Evolutionary conservation across 1,140 invertebrate species (phyloP), one percentile per base, ranked within the genome.

Genomic region (Anoplolepis gracilipes): DNA sequence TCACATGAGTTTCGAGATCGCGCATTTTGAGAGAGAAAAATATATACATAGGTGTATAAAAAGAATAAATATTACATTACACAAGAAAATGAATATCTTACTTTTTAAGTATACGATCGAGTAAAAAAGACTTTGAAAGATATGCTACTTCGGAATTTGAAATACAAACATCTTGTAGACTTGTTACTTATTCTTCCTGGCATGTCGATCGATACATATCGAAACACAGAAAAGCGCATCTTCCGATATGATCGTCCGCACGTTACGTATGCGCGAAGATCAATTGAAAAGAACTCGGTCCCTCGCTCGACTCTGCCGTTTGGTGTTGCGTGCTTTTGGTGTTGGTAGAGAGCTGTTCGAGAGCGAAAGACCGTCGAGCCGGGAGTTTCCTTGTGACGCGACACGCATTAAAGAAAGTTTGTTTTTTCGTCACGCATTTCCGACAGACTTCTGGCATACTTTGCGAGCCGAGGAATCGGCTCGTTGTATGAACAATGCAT

Each of bases 241-340:
- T 70, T 22, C 28, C 4, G 22, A 8, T 49, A 19, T 25, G 30
- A 36, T 78, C 42, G 33, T 55, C 30, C 36, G 67, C 42, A 61
- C 5, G n/a, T 69, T 55, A 55, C 25, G 11, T 42, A 57, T 30
- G 36, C 72, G 62, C 62, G 84, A 85, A 78, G 49, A 78, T 78
- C 75, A 62, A 55, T 64, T 8, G 65, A 72, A 72, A 30, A 57
- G 55, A 75, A 76, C 55, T 77, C 85, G 85, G 85, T 87, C 81
- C 64, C 70, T 87, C 85, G 85, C 82, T 85, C 81, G 19, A 39
- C 64, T 65, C 64, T 87, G 81, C 69, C 82, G 85, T 85, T 87
- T 87, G 85, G 85, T 86, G 79, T 84, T 86, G 85, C 81, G 84
- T 86, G 85, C 78, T 82, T 87, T 87, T 85, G 85, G 72, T 87